Evolutionary conservation across 1,140 invertebrate genomes (phyloP).

Genomic region (Procambarus virginalis): DNA sequence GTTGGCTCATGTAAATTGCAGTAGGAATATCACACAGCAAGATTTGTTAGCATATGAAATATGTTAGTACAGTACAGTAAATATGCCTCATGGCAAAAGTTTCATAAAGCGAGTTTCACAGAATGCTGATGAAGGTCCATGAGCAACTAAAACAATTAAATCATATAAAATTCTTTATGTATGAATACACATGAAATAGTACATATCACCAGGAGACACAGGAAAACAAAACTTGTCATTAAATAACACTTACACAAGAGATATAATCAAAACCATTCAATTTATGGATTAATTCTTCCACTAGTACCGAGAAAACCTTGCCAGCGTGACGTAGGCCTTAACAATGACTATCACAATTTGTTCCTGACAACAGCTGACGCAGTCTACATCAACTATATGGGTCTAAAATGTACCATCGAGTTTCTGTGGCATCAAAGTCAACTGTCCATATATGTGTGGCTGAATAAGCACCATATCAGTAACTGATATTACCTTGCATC

Average conservation of each 20-base stretch:
- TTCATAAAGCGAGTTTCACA: too few species aligned
- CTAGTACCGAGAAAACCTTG: neutral
- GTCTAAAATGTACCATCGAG: neutral
- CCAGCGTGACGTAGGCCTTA: slow-evolving; percentile 1
- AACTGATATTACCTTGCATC: neutral
- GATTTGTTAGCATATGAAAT: too few species aligned
- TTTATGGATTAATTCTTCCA: neutral
- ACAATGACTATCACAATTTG: slow-evolving; percentile 35
- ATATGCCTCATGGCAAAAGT: too few species aligned
- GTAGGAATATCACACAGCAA: too few species aligned
- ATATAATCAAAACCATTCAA: slow-evolving; percentile 11
- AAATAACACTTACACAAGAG: slow-evolving; percentile 20
- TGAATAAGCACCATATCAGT: slow-evolving; percentile 18
- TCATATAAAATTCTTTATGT: slow-evolving; percentile 45
- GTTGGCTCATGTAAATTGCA: too few species aligned
- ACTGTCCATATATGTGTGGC: neutral
- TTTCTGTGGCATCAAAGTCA: neutral
- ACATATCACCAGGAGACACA: slow-evolving; percentile 38
- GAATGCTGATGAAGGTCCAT: too few species aligned
- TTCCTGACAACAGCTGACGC: neutral
- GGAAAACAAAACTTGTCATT: slow-evolving; percentile 22
- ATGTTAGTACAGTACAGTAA: too few species aligned
- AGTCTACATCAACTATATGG: neutral
- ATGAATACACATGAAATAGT: slow-evolving; percentile 41
- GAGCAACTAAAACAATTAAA: neutral